Conservation (phyloP, 2,797 vertebrate species). For the Malacoraja senta region DNA sequence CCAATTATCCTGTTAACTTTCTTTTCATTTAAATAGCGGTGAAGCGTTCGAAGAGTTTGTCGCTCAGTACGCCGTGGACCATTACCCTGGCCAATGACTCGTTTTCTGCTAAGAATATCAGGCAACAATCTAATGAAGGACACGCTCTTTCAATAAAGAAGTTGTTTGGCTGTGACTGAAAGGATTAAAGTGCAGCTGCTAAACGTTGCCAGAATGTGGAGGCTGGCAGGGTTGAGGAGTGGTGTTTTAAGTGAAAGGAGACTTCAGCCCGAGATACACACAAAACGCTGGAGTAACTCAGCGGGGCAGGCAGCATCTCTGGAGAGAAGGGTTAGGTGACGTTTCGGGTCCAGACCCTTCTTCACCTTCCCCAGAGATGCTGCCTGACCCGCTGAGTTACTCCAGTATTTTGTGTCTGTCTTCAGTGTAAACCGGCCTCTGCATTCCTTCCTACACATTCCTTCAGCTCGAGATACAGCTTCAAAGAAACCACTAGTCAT, state of each 20-base stretch:
- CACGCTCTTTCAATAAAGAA: background rate
- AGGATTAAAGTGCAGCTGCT: background rate
- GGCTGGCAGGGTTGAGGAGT: background rate
- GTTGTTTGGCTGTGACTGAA: background rate
- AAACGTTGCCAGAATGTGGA: background rate
- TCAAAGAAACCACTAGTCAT: background rate
- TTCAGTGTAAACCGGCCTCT: too few relatives aligned
- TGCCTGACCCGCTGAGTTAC: too few relatives aligned
- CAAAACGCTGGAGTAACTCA: too few relatives aligned
- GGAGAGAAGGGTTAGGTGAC: too few relatives aligned
- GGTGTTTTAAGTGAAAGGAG: background rate
- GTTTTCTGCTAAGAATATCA: conserved; percentile 13
- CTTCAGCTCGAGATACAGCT: background rate
- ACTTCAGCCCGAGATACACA: background rate
- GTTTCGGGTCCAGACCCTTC: too few relatives aligned
- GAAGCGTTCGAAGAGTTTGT: background rate
- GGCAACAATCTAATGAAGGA: conserved; percentile 2
- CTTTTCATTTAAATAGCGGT: background rate
- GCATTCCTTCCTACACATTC: too few relatives aligned
- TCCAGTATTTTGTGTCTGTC: too few relatives aligned
- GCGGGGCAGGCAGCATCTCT: too few relatives aligned
- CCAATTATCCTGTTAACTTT: background rate
- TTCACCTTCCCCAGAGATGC: too few relatives aligned
- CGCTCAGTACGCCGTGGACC: background rate
- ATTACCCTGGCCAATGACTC: background rate